Base-by-base conservation (phyloP, 2,113 vertebrate genomes). In the Eidolon helvum region DNA sequence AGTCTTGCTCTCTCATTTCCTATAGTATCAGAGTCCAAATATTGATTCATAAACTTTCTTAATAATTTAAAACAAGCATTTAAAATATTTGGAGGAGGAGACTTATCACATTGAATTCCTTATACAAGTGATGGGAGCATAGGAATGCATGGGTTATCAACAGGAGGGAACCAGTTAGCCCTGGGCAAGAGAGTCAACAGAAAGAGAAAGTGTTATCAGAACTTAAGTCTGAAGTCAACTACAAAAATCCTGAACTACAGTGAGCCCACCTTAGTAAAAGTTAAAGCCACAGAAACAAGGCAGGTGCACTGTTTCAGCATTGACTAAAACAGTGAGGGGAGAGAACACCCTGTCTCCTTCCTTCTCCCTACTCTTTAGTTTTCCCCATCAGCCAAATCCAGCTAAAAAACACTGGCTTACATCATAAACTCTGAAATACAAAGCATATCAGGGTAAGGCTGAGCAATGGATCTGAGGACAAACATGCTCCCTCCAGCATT, bases 401-500 rank as follows among this genome's bases (percentile, higher is more conserved):
- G 2, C 8, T 38, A 57, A 61, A 45, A 8, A 21, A 5, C 7
- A 4, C 30, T 91, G 10, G 30, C 15, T 5, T 30, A 85, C 4
- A 5, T 68, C 21, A 80, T 28, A 79, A 68, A 45, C 26, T 9
- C 30, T 30, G 3, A 79, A 85, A 40, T 40, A 57, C 2, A 21
- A 33, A 79, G 15, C 16, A 59, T 35, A 45, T 9, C 7, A 33
- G 26, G 11, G 19, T 8, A 43, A 33, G 30, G 19, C 48, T 68
- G 55, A 72, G 14, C 16, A 33, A 7, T 38, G 22, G 26, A 33
- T 87, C 5, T 68, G 19, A 68, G 22, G 63, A 79, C 24, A 21
- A 77, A 30, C 3, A 18, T 4, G 15, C 1, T 45, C 18, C 21
- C 40, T 5, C 3, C 0, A 8, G 14, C 1, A 21, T 28, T 19